phyloP scores from a whole-genome alignment of 92 coral and sea anemone genomes.

The Galaxea fascicularis region DNA sequence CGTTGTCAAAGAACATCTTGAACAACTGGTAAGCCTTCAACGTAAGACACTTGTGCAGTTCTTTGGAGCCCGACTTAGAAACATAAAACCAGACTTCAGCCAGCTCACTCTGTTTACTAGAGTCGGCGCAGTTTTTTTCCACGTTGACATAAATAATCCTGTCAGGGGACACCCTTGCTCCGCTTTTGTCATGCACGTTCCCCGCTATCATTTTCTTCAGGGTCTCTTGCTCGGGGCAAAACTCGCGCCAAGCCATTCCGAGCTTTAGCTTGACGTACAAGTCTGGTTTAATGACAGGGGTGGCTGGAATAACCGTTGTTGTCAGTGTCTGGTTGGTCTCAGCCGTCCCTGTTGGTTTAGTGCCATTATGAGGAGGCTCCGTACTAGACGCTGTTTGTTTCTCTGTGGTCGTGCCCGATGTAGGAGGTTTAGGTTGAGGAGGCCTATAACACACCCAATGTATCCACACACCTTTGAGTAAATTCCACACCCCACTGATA shows the following conservation, averaged over 20 bases:
- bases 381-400: constrained; percentile 10
- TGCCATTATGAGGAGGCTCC: constrained; percentile 5
- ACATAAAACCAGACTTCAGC: constrained; percentile 91
- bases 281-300: constrained; percentile 45
- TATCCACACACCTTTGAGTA: neutral
- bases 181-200: constrained; percentile 72
- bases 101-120: constrained; percentile 56
- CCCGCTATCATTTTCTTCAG: constrained; percentile 78
- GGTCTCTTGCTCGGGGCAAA: constrained; percentile 75
- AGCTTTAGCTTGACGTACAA: constrained; percentile 76
- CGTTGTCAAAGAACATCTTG: constrained; percentile 76
- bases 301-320: constrained; percentile 26
- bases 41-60: constrained; percentile 69
- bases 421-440: constrained; percentile 23
- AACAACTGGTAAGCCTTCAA: constrained; percentile 72
- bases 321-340: constrained; percentile 10
- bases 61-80: constrained; percentile 50
- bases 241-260: constrained; percentile 88
- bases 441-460: constrained; percentile 18
- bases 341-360: constrained; percentile 2
- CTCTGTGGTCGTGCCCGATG: neutral
- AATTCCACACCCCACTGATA: neutral
- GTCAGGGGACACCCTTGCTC: constrained; percentile 67
- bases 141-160: constrained; percentile 77
- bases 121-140: constrained; percentile 75